Conservation (phyloP, 2,113 vertebrate genomes). For the Triplophysa tibetana region DNA sequence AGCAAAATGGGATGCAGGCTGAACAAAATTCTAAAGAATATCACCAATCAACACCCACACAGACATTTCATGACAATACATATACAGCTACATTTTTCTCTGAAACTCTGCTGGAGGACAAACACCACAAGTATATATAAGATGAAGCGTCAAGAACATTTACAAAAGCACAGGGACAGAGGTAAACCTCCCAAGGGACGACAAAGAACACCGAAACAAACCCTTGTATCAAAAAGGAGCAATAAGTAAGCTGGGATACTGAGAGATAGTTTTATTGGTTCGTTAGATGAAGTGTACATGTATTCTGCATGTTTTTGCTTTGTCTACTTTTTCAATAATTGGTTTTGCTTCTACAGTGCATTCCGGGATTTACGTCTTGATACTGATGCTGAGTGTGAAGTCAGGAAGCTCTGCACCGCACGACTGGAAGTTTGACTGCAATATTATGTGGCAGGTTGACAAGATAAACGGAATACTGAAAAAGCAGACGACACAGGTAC, state of each 20-base stretch:
- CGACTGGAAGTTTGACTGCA: neutral
- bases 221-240: neutral
- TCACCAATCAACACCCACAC: neutral
- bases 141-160: constrained; percentile 19
- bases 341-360: constrained; percentile 29
- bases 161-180: neutral
- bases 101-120: neutral
- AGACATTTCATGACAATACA: neutral
- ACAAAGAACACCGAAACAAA: neutral
- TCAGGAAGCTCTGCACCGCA: neutral
- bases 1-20: neutral
- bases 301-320: neutral
- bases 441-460: neutral
- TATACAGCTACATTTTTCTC: neutral
- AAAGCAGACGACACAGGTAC: neutral
- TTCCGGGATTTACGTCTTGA: neutral
- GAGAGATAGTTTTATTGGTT: neutral
- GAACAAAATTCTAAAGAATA: neutral
- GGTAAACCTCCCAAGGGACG: neutral
- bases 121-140: constrained; percentile 33
- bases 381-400: constrained; percentile 17
- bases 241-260: constrained; percentile 21
- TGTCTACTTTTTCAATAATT: neutral
- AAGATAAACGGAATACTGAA: neutral
- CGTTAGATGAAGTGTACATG: no score